A percentile compares a stretch with the other conserved stretches of the same genome.
Evolutionary conservation across 2,113 vertebrate genomes (phyloP).

Genomic region (Eonycteris spelaea): DNA sequence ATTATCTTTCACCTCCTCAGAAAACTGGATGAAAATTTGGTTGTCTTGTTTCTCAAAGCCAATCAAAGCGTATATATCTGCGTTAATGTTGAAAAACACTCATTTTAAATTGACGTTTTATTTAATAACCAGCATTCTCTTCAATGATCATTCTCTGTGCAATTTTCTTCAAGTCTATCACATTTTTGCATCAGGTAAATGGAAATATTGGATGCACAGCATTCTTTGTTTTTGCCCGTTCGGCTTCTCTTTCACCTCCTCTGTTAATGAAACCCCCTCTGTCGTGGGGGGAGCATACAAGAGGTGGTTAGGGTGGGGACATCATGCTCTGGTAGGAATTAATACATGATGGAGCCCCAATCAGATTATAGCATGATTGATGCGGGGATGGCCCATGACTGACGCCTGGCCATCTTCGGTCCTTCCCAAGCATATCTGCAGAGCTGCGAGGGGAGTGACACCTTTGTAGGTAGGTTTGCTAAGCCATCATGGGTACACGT

Average conservation of each 20-base stretch:
- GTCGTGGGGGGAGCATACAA: not conserved
- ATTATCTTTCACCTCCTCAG: not conserved
- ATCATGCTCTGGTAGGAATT: not conserved
- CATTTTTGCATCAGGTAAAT: not conserved
- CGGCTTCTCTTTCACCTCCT: not conserved
- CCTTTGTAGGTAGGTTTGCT: not conserved
- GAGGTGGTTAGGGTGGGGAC: not conserved
- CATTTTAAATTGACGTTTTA: not conserved
- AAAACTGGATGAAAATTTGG: not conserved
- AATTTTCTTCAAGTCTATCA: no score
- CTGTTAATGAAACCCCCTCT: not conserved
- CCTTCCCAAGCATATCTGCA: not conserved
- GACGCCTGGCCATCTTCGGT: not conserved
- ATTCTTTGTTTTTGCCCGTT: not conserved
- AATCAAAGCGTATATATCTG: not conserved
- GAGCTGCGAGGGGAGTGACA: not conserved
- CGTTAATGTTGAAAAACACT: not conserved
- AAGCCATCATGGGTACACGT: not conserved
- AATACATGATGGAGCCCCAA: not conserved
- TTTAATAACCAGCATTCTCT: not conserved
- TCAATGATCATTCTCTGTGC: not conserved
- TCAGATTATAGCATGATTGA: no score
- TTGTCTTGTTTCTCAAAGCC: not conserved
- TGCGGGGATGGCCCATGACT: not conserved
- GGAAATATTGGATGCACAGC: not conserved